Conservation (phyloP, 2,113 vertebrate species). For the Oryzias curvinotus region DNA sequence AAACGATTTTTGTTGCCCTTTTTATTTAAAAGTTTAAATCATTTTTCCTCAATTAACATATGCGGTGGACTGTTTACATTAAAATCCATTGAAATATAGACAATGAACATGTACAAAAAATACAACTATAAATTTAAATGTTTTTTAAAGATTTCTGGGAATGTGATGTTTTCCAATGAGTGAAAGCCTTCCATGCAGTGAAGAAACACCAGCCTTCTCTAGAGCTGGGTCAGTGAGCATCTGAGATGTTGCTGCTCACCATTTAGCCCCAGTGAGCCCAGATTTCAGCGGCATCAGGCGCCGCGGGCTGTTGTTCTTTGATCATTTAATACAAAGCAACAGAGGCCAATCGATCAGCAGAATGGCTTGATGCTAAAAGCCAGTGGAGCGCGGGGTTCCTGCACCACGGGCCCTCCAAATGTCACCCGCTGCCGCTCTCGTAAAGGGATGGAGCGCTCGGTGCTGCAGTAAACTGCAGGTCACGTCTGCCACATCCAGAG, state of each 20-base stretch:
- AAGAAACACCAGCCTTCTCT: neutral
- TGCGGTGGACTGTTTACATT: too few species aligned
- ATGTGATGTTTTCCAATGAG: too few species aligned
- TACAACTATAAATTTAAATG: too few species aligned
- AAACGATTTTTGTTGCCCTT: too few species aligned
- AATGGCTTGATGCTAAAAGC: constrained; percentile 58
- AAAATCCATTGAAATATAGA: too few species aligned
- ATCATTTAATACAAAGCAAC: constrained; percentile 56
- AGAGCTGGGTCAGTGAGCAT: constrained; percentile 4
- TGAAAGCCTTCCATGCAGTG: too few species aligned
- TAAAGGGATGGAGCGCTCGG: constrained; percentile 33
- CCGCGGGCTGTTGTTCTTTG: constrained; percentile 41
- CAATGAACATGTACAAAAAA: too few species aligned
- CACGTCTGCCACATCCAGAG: constrained; percentile 27
- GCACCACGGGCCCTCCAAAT: constrained; percentile 44
- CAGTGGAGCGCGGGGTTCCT: constrained; percentile 40
- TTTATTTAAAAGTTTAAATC: too few species aligned
- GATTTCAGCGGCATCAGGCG: constrained; percentile 7
- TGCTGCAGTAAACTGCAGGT: constrained; percentile 38
- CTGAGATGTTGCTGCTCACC: constrained; percentile 26
- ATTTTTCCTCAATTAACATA: too few species aligned
- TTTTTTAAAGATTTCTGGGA: too few species aligned
- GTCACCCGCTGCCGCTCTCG: constrained; percentile 39
- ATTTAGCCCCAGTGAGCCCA: constrained; percentile 9
- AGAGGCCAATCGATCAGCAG: constrained; percentile 54